Evolutionary conservation across 1,140 invertebrate genomes (phyloP).

Genomic region (Halesus radiatus): DNA sequence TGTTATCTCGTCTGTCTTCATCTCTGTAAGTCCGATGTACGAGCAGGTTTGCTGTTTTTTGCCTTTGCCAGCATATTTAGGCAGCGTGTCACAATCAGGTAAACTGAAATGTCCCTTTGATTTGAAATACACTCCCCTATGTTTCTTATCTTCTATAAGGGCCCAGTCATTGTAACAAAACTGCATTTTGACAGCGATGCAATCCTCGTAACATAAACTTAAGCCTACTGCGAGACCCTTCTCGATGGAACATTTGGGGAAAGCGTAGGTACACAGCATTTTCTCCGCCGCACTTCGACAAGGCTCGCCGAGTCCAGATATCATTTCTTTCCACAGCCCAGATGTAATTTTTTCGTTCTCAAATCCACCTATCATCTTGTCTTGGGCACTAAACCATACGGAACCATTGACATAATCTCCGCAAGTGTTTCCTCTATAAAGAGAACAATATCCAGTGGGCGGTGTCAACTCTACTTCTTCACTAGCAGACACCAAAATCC

Average conservation of each 20-base stretch:
- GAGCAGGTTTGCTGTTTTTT: conserved; percentile 77
- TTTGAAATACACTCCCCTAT: conserved; percentile 81
- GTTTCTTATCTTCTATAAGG: conserved; percentile 89
- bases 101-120: conserved; percentile 89
- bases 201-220: conserved; percentile 92
- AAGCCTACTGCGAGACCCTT: conserved; percentile 72
- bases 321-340: conserved; percentile 88
- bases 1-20: conserved; percentile 82
- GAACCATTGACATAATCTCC: conserved; percentile 82
- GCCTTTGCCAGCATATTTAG: conserved; percentile 75
- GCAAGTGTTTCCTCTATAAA: conserved; percentile 91
- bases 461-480: conserved; percentile 49
- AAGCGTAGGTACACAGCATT: conserved; percentile 92
- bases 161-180: conserved; percentile 96
- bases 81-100: conserved; percentile 87
- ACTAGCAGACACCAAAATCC: conserved; percentile 45
- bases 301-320: conserved; percentile 82
- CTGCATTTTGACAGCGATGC: conserved; percentile 88
- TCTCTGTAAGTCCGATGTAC: conserved; percentile 85
- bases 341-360: conserved; percentile 88
- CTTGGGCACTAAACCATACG: conserved; percentile 86
- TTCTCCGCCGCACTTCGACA: conserved; percentile 90
- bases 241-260: conserved; percentile 85
- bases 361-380: conserved; percentile 77
- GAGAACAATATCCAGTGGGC: conserved; percentile 82